These are phyloP conservation scores for Cygnus buccinator DNA, from an alignment of 2,113 vertebrate species.

Conservation along the genomic window DNA sequence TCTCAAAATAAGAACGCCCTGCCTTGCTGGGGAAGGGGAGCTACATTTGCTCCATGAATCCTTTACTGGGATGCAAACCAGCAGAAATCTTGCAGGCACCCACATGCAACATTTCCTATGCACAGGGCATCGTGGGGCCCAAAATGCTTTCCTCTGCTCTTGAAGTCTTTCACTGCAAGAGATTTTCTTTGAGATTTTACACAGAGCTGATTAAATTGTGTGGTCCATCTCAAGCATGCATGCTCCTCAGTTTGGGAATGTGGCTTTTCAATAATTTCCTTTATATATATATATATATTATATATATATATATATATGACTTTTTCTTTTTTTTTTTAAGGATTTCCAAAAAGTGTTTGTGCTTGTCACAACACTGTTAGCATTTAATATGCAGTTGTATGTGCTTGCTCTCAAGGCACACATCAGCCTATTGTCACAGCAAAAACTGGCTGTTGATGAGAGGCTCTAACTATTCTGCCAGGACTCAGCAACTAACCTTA, in stretches of 20 bases:
- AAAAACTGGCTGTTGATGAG: conserved; percentile 2
- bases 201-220: background rate
- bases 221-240: background rate
- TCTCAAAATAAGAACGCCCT: background rate
- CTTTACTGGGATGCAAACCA: background rate
- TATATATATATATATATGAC: background rate
- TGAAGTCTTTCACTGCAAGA: background rate
- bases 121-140: background rate
- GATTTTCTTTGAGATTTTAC: background rate
- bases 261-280: background rate
- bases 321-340: background rate
- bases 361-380: background rate
- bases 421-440: background rate
- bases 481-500: background rate
- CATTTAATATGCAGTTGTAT: background rate
- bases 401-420: background rate
- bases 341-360: background rate
- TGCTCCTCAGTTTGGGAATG: background rate
- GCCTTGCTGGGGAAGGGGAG: background rate
- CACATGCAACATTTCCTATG: background rate
- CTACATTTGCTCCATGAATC: background rate
- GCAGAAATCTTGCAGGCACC: background rate
- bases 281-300: background rate
- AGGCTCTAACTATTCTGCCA: conserved; percentile 6
- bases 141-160: background rate